Conservation (phyloP, 2,113 vertebrate genomes). For the Chionomys nivalis region DNA sequence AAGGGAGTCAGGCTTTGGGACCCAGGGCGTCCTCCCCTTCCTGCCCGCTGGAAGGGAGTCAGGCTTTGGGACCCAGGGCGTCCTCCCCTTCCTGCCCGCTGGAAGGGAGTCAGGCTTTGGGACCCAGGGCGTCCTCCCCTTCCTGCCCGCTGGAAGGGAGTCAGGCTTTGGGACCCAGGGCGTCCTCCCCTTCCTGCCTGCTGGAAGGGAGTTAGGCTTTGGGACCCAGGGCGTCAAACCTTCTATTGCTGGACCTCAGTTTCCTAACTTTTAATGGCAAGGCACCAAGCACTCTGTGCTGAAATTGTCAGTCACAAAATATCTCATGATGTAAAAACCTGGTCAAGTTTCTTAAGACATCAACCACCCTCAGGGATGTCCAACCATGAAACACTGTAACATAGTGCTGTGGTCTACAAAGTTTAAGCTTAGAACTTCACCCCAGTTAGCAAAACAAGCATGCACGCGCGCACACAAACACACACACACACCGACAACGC, state of each 20-base stretch:
- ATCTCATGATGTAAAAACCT: background rate
- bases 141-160: background rate
- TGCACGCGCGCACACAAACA: accelerated
- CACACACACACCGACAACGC: background rate
- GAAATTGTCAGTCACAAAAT: background rate
- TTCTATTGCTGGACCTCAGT: background rate
- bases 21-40: background rate
- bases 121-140: background rate
- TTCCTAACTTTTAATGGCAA: background rate
- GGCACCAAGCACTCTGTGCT: background rate
- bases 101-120: background rate
- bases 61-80: background rate
- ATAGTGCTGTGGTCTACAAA: background rate
- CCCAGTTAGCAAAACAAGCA: no score
- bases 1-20: background rate
- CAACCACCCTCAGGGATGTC: background rate
- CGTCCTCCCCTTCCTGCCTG: background rate
- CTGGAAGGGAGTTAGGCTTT: background rate
- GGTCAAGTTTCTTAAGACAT: background rate
- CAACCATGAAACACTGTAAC: background rate
- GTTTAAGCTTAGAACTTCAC: background rate
- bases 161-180: background rate
- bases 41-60: background rate
- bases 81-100: background rate
- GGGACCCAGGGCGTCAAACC: background rate